Conservation (phyloP, 1,140 invertebrate species). For the Habropoda laboriosa region DNA sequence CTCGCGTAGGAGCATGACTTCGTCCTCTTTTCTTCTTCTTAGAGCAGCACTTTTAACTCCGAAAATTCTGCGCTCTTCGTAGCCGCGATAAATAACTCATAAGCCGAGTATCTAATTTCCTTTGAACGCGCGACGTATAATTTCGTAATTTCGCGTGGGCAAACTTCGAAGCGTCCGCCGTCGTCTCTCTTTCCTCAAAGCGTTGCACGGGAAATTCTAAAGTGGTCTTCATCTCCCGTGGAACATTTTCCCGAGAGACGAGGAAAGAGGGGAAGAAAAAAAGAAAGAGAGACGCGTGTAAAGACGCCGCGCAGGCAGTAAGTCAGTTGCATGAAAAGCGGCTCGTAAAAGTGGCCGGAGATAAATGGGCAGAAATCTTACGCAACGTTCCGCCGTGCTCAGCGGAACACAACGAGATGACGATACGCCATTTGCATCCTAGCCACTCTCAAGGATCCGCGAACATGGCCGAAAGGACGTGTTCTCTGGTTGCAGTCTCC, state of each 20-base stretch:
- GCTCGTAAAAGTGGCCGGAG: slow-evolving; percentile 31
- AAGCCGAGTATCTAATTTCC: not conserved
- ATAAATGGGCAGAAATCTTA: slow-evolving; percentile 61
- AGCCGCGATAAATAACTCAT: not conserved
- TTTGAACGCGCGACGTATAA: not conserved
- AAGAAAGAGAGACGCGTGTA: not conserved
- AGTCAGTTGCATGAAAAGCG: slow-evolving; percentile 10
- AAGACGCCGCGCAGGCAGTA: too few relatives aligned
- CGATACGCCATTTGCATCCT: slow-evolving; percentile 54
- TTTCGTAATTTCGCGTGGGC: not conserved
- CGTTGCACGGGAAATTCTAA: not conserved
- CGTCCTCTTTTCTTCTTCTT: too few relatives aligned
- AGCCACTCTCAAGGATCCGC: slow-evolving; percentile 60
- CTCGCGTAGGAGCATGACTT: not conserved
- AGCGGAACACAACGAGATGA: slow-evolving; percentile 65
- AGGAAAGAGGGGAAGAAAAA: not conserved
- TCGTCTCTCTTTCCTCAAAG: not conserved
- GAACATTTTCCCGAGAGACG: not conserved
- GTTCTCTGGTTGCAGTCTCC: slow-evolving; percentile 33
- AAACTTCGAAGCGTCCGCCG: not conserved
- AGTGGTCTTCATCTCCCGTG: not conserved
- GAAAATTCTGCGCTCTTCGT: not conserved
- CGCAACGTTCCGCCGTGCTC: slow-evolving; percentile 59
- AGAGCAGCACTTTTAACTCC: not conserved
- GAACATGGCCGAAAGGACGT: slow-evolving; percentile 52